Evolutionary conservation across 2,113 vertebrate genomes (phyloP), one percentile per base, ranked within the genome.

Genomic region (Camelus bactrianus): DNA sequence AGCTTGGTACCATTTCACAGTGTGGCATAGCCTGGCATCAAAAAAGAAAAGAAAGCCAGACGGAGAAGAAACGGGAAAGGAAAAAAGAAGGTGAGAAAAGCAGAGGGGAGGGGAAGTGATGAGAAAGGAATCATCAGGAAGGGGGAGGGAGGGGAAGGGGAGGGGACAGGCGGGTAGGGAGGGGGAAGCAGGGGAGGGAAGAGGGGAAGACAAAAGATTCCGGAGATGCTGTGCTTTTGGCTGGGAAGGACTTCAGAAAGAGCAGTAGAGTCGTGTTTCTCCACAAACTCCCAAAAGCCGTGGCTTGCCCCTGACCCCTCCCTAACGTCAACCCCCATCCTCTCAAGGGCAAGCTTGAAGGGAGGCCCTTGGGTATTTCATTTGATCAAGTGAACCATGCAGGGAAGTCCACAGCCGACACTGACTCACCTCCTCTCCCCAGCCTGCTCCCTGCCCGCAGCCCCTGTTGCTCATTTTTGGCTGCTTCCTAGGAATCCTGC

Each of bases 161-260:
- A 4, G 0, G 2, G 17, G 22, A 38, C 26, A 35, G 26, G 77
- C 6, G n/a, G 52, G 54, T 6, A 1, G 50, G 13, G 3, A 32
- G 2, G 3, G 6, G 5, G 0, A 14, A 14, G 28, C 30, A 15
- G 24, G 14, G 11, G 2, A 9, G 65, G 8, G 35, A 20, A 17
- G 15, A 20, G 35, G 26, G 46, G 30, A 11, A 24, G 9, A 15
- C 16, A 16, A 48, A 65, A 19, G n/a, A 17, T 15, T 20, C 11
- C 20, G 2, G 6, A 11, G 46, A 26, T 2, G 4, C 50, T 22
- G 5, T 19, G 52, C 12, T 56, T 73, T 50, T 24, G 72, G 30
- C 80, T 56, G 81, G 38, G 82, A 35, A 28, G 17, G 58, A 67
- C 62, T 86, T 67, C 93, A 94, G 7, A 64, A 38, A 42, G 15